Evolutionary conservation across 2,797 vertebrate genomes (phyloP), one percentile per base, ranked within the genome.

Genomic region (Melanotaenia pygmaea): DNA sequence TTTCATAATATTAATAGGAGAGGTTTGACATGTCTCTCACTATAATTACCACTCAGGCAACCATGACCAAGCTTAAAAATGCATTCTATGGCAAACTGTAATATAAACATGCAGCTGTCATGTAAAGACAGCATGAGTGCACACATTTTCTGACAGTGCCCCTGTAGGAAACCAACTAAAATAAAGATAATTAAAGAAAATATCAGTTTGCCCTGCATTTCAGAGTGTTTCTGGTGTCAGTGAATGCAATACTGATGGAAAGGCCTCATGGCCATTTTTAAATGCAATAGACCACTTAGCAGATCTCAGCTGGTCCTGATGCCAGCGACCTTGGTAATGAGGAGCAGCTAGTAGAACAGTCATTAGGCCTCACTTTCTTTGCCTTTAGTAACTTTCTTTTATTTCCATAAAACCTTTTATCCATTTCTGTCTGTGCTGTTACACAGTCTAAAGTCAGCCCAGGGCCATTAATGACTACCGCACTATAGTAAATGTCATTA

Each of bases 321-420:
- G 80, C 76, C 67, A 67, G 68, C 75, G 88, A 91, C 90, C 90
- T 90, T 88, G 83, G 73, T 88, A 90, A 91, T 89, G 84, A 90
- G 86, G 74, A 88, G 76, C 85, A 86, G 78, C 82, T 87, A 87
- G 82, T 68, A 76, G 76, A 78, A 75, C 80, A 86, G 80, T 88
- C 84, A 91, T 89, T 89, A 92, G 76, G 64, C 77, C 67, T 57
- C 37, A 70, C 67, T 84, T 81, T 84, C 78, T 89, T 76, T 67
- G 84, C 83, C 79, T 89, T 79, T 83, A 88, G 81, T 77, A 90
- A 67, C 67, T 72, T 70, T 85, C 67, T 82, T 87, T 86, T 89
- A 88, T 88, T 87, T 87, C 82, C 82, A 83, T 87, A 83, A 86
- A 87, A 72, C 80, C 80, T 86, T 86, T 83, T 83, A 85, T 89